A percentile compares a stretch with the other conserved stretches of the same genome.
These are phyloP conservation scores for Macrostomum lignano DNA, from an alignment of 1,140 invertebrate species.

Conservation along the genomic window DNA sequence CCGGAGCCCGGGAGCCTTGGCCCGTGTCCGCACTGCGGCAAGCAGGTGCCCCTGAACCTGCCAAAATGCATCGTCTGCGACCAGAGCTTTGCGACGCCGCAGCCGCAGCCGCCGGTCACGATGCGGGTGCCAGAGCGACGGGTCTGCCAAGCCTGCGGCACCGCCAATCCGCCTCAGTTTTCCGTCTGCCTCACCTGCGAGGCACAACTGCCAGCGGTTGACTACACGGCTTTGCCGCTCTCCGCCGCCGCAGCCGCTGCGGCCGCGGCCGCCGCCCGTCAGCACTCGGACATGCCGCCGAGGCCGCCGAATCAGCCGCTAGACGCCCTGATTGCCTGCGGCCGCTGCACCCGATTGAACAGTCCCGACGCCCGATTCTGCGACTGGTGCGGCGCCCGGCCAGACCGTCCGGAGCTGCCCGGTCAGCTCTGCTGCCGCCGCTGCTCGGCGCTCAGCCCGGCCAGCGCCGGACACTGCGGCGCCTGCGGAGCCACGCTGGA, in stretches of 20 bases:
- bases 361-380: slow-evolving; percentile 18
- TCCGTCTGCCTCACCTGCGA: slow-evolving; percentile 14
- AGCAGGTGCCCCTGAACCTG: slow-evolving; percentile 21
- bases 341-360: slow-evolving; percentile 17
- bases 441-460: too few species aligned
- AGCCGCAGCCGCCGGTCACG: neutral
- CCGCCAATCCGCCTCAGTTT: slow-evolving; percentile 15
- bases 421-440: too few species aligned
- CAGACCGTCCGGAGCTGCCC: too few species aligned
- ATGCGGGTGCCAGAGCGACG: slow-evolving; percentile 10
- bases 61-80: slow-evolving; percentile 21
- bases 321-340: slow-evolving; percentile 8
- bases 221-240: too few species aligned
- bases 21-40: slow-evolving; percentile 19
- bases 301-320: neutral
- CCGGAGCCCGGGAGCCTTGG: slow-evolving; percentile 19
- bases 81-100: too few species aligned
- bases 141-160: slow-evolving; percentile 14
- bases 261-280: slow-evolving; percentile 7
- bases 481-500: too few species aligned
- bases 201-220: slow-evolving; percentile 9
- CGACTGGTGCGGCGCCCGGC: slow-evolving; percentile 25
- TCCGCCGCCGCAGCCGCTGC: too few species aligned
- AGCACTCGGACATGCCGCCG: too few species aligned
- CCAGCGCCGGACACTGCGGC: too few species aligned